Evolutionary conservation across 2,888 invertebrate genomes (phyloP).

Genomic region (Paralinhomoeus sp.): DNA sequence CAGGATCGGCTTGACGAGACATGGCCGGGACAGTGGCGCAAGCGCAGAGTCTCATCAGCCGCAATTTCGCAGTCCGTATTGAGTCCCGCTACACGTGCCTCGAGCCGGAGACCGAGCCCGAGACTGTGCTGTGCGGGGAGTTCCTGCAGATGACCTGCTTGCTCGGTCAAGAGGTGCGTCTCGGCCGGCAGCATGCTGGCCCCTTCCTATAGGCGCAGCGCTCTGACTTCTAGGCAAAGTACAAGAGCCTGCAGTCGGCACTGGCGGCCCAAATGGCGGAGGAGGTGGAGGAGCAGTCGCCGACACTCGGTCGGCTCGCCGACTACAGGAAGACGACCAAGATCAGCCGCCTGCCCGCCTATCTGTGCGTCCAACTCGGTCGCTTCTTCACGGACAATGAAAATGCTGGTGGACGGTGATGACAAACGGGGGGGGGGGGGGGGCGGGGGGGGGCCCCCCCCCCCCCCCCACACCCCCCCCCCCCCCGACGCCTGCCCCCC

Average conservation of each 20-base stretch:
- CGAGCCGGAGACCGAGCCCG: conserved; percentile 61
- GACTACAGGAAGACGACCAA: conserved; percentile 73
- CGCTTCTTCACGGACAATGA: conserved; percentile 87
- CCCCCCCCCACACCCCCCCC: too few relatives aligned
- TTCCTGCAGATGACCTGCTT: conserved; percentile 77
- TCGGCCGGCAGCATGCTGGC: conserved; percentile 2
- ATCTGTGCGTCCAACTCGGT: conserved; percentile 86
- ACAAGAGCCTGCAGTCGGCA: conserved; percentile 83
- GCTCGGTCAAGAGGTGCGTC: conserved; percentile 35
- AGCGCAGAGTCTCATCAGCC: too few relatives aligned
- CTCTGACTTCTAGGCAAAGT: conserved; percentile 39
- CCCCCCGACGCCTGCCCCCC: too few relatives aligned
- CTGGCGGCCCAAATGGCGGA: conserved; percentile 43
- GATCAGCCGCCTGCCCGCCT: conserved; percentile 79
- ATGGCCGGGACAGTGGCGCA: too few relatives aligned
- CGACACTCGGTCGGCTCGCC: conserved; percentile 63
- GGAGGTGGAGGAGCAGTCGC: conserved; percentile 62
- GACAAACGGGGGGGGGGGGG: too few relatives aligned
- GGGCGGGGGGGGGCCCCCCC: too few relatives aligned
- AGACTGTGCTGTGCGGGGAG: conserved; percentile 49
- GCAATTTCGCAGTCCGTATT: conserved; percentile 51
- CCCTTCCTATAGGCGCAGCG: conserved; percentile 5
- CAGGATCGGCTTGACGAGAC: too few relatives aligned
- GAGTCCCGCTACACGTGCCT: conserved; percentile 54
- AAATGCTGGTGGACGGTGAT: too few relatives aligned